A percentile compares a stretch with the other conserved stretches of the same genome.
These are phyloP conservation scores for Tortrix viridana DNA, from an alignment of 2,888 invertebrate genomes.

Conservation along the genomic window DNA sequence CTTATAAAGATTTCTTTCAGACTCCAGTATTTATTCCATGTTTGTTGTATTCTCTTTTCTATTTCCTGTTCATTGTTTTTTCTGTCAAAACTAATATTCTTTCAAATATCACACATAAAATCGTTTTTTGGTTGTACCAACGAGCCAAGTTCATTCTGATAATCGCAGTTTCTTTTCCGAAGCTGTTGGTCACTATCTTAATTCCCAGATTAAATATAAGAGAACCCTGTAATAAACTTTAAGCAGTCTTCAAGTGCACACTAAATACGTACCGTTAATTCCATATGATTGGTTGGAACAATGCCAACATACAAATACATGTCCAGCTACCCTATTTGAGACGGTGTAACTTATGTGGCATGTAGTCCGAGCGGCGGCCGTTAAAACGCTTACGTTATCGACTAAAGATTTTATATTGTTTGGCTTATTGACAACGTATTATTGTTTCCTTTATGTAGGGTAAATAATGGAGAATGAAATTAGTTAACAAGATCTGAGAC, in stretches of 20 bases:
- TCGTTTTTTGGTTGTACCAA: no score
- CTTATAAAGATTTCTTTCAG: no score
- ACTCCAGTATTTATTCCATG: no score
- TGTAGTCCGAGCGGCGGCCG: slow-evolving; percentile 26
- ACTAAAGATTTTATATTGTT: background rate
- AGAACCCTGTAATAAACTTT: slow-evolving; percentile 7
- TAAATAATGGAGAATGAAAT: no score
- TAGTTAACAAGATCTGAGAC: no score
- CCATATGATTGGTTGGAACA: background rate
- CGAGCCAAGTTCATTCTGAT: no score
- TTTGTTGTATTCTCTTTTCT: no score
- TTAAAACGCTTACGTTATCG: slow-evolving; percentile 14
- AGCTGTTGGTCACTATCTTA: no score
- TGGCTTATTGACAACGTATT: background rate
- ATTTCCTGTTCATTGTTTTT: no score
- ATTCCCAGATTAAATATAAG: background rate
- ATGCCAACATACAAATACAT: slow-evolving; percentile 6
- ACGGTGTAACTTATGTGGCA: background rate
- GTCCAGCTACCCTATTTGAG: background rate
- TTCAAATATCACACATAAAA: no score
- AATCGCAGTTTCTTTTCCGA: no score
- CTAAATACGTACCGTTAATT: background rate
- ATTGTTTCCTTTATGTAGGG: background rate
- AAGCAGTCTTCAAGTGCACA: background rate
- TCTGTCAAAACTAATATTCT: no score